These are phyloP conservation scores for Leptura quadrifasciata DNA, from an alignment of 2,888 invertebrate genomes.

Conservation along the genomic window DNA sequence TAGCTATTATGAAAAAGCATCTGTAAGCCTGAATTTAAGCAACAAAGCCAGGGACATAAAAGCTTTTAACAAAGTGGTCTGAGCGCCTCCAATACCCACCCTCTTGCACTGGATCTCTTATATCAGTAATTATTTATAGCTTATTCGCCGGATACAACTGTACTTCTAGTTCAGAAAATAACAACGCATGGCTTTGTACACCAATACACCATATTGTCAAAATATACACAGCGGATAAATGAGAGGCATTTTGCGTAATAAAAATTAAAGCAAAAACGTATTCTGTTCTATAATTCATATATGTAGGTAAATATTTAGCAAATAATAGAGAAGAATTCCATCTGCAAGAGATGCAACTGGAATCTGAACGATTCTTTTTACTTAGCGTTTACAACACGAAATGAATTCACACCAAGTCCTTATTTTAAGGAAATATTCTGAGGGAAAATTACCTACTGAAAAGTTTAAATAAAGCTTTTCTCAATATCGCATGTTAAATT, in stretches of 20 bases:
- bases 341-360: too few species aligned
- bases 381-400: too few species aligned
- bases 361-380: too few species aligned
- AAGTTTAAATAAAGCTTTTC: too few species aligned
- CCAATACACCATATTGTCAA: conserved; percentile 7
- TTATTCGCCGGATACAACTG: conserved; percentile 16
- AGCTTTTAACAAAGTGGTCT: background rate
- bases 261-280: too few species aligned
- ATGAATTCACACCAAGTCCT: too few species aligned
- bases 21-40: conserved; percentile 2
- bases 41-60: conserved; percentile 2
- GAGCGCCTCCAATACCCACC: background rate
- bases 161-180: conserved; percentile 9
- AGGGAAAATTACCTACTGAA: too few species aligned
- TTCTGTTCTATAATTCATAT: too few species aligned
- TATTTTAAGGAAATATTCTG: too few species aligned
- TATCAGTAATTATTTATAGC: conserved; percentile 23
- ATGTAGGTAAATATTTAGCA: too few species aligned
- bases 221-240: background rate
- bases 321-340: too few species aligned
- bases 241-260: background rate
- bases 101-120: conserved; percentile 2
- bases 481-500: too few species aligned
- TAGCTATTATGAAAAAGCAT: background rate
- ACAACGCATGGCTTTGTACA: background rate